A percentile compares a stretch with the other conserved stretches of the same genome.
phyloP scores from a whole-genome alignment of 2,888 invertebrate species.

The Theodoxus fluviatilis region DNA sequence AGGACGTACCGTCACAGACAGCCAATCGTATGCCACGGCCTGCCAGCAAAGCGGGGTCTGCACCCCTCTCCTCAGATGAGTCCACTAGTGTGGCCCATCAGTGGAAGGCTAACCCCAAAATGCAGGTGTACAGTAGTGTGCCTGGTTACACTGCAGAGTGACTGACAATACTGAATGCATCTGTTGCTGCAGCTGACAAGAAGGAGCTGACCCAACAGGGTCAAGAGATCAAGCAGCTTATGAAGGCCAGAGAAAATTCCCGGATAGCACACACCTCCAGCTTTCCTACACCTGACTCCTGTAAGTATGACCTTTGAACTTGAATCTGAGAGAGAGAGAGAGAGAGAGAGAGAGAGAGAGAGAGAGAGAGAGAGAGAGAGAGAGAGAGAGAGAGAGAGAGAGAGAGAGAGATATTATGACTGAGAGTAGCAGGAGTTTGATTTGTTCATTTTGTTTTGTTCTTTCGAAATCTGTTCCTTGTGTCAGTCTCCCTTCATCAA shows the following conservation, averaged over 20 bases:
- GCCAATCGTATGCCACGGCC: too few relatives aligned
- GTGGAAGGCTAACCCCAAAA: not conserved
- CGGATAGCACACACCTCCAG: constrained; percentile 44
- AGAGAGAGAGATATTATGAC: constrained; percentile 15
- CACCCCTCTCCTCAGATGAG: too few relatives aligned
- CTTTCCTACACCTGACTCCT: constrained; percentile 27
- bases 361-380: not conserved
- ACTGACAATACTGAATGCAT: not conserved
- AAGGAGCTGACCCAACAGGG: constrained; percentile 44
- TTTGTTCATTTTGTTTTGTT: too few relatives aligned
- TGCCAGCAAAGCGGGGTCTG: too few relatives aligned
- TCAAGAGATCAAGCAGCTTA: constrained; percentile 42
- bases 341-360: not conserved
- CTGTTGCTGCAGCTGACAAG: constrained; percentile 31
- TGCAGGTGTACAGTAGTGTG: not conserved
- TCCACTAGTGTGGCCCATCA: too few relatives aligned
- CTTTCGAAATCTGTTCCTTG: too few relatives aligned
- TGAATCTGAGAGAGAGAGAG: not conserved
- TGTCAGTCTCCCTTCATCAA: too few relatives aligned
- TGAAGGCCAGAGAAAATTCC: constrained; percentile 35
- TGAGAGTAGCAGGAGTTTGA: too few relatives aligned
- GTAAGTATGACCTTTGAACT: not conserved
- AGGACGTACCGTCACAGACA: too few relatives aligned
- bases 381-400: not conserved
- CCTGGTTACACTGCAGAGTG: not conserved